Conservation (phyloP, 2,888 invertebrate genomes). For the Atethmia centrago region DNA sequence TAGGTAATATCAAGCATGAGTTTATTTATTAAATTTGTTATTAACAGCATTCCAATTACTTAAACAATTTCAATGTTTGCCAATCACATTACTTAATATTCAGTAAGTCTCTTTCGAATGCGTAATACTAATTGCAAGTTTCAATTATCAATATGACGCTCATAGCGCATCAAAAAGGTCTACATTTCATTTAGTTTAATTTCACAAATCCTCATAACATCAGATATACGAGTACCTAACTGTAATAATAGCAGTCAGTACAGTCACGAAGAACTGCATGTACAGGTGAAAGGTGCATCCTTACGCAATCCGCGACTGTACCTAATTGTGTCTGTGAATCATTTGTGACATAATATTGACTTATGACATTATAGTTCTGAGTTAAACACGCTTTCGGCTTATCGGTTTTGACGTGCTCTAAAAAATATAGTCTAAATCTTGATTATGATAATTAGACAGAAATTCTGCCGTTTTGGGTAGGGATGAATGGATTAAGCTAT, state of each 20-base stretch:
- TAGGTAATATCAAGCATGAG: too few species aligned
- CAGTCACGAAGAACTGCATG: constrained; percentile 46
- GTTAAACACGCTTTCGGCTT: constrained; percentile 34
- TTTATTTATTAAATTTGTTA: too few species aligned
- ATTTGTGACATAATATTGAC: constrained; percentile 69
- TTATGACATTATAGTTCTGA: constrained; percentile 63
- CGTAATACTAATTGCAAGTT: too few species aligned
- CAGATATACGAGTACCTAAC: constrained; percentile 7
- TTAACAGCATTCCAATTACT: too few species aligned
- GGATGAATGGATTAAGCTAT: too few species aligned
- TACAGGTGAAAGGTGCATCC: constrained; percentile 74
- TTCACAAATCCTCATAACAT: constrained; percentile 25
- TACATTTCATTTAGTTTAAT: constrained; percentile 19
- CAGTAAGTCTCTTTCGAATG: too few species aligned
- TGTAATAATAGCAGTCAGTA: constrained; percentile 19
- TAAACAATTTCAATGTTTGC: too few species aligned
- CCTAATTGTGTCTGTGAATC: constrained; percentile 66
- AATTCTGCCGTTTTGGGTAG: neutral
- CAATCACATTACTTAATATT: too few species aligned
- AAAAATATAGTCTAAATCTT: neutral
- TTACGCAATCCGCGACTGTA: constrained; percentile 68
- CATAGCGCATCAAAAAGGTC: neutral
- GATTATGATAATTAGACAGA: neutral
- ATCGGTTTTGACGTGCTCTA: constrained; percentile 26
- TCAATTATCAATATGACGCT: neutral